Percentiles rank a stretch among this genome's conserved stretches.
These are phyloP conservation scores for Eupeodes corollae DNA, from an alignment of 1,140 invertebrate species.

Conservation along the genomic window DNA sequence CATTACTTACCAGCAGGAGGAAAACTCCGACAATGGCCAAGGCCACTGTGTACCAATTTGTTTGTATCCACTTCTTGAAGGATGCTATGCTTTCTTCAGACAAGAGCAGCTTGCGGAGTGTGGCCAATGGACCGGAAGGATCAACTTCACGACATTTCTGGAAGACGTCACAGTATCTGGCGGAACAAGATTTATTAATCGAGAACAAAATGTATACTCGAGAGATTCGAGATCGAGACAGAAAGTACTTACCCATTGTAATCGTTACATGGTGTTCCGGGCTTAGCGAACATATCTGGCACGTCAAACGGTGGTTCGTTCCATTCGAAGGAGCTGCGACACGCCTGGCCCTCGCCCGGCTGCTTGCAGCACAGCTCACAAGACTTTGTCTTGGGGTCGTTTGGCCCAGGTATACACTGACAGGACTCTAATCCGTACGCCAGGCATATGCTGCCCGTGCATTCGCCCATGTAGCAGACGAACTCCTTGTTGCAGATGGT, in stretches of 20 bases:
- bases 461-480: constrained; percentile 92
- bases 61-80: constrained; percentile 70
- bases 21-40: constrained; percentile 63
- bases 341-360: constrained; percentile 69
- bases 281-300: constrained; percentile 87
- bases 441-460: constrained; percentile 84
- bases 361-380: constrained; percentile 84
- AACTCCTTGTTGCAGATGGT: constrained; percentile 88
- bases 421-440: constrained; percentile 92
- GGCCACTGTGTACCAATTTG: constrained; percentile 75
- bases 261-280: constrained; percentile 92
- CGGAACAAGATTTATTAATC: constrained; percentile 3
- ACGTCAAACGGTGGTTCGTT: constrained; percentile 79
- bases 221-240: not conserved
- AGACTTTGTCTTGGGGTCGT: constrained; percentile 69
- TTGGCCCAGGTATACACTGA: constrained; percentile 68
- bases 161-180: constrained; percentile 93
- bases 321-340: constrained; percentile 82
- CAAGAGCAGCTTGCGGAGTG: constrained; percentile 71
- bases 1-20: constrained; percentile 57
- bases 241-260: constrained; percentile 73
- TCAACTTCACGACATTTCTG: constrained; percentile 92
- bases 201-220: not conserved
- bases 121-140: constrained; percentile 87
- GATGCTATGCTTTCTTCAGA: constrained; percentile 81